Evolutionary conservation across 2,888 invertebrate species (phyloP).

Genomic region (Aproaerema taeniolella): DNA sequence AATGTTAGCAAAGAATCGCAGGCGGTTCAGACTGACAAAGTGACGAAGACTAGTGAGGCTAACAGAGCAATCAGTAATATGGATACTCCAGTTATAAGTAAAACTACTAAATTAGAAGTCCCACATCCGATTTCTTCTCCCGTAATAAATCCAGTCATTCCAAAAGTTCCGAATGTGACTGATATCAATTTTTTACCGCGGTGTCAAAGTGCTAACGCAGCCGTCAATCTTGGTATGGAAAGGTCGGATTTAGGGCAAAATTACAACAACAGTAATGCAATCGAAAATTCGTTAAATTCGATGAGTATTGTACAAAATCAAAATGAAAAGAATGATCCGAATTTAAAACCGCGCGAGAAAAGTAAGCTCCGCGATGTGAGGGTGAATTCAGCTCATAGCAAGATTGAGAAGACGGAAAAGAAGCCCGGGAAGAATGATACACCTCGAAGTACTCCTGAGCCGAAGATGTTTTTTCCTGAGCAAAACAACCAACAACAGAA

Average conservation of each 20-base stretch:
- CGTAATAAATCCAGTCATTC: conserved; percentile 64
- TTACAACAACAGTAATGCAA: conserved; percentile 40
- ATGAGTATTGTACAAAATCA: conserved; percentile 40
- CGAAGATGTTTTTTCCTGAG: conserved; percentile 70
- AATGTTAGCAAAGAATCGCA: conserved; percentile 59
- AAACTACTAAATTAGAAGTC: conserved; percentile 63
- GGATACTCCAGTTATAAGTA: conserved; percentile 56
- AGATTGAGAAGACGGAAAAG: conserved; percentile 64
- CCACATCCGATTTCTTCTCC: conserved; percentile 71
- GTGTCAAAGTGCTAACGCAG: conserved; percentile 67
- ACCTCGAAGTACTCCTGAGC: conserved; percentile 60
- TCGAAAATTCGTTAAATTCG: conserved; percentile 51
- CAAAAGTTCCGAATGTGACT: conserved; percentile 60
- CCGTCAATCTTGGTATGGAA: conserved; percentile 57
- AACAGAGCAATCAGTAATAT: conserved; percentile 44
- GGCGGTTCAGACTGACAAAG: conserved; percentile 60
- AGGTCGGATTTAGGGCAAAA: conserved; percentile 52
- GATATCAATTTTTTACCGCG: conserved; percentile 65
- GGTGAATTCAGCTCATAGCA: conserved; percentile 70
- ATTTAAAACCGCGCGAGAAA: conserved; percentile 60
- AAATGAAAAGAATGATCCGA: conserved; percentile 54
- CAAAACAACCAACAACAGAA: conserved; percentile 35
- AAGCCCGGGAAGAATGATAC: conserved; percentile 55
- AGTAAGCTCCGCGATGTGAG: conserved; percentile 67
- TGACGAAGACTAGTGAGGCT: conserved; percentile 48